Conservation (phyloP, 2,888 invertebrate species). For the Aethes cnicana region DNA sequence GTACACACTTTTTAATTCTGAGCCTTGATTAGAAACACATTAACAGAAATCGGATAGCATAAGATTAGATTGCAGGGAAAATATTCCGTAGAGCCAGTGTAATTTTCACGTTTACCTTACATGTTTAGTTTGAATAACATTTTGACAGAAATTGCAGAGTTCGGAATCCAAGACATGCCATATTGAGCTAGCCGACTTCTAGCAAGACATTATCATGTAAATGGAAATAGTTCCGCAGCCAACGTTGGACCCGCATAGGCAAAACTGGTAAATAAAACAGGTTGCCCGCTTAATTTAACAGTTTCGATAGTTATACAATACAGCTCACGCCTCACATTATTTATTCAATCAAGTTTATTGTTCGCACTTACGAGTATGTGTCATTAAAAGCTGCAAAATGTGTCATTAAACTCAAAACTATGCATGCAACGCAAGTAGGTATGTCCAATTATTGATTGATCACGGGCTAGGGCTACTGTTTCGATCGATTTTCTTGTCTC, state of each 20-base stretch:
- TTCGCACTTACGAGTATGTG: slow-evolving; percentile 10
- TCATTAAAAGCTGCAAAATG: neutral
- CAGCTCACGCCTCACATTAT: slow-evolving; percentile 11
- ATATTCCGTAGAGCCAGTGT: slow-evolving; percentile 15
- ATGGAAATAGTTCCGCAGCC: slow-evolving; percentile 5
- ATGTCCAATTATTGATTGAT: slow-evolving; percentile 8
- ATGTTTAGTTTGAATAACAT: no score
- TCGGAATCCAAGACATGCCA: neutral
- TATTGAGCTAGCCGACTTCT: neutral
- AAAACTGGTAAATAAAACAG: slow-evolving; percentile 24
- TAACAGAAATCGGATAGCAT: neutral
- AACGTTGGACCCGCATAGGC: slow-evolving; percentile 1
- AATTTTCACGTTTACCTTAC: slow-evolving; percentile 2
- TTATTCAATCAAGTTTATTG: slow-evolving; percentile 28
- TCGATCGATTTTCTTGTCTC: no score
- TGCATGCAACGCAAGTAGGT: no score
- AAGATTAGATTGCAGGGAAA: slow-evolving; percentile 3
- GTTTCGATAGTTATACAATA: slow-evolving; percentile 28
- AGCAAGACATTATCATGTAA: slow-evolving; percentile 6
- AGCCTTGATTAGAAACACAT: slow-evolving; percentile 7
- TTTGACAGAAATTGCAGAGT: no score
- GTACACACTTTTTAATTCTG: neutral
- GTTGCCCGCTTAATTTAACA: slow-evolving; percentile 24
- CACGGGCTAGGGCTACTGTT: no score
- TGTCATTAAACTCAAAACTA: no score